A percentile compares a stretch with the other conserved stretches of the same genome.
phyloP scores from a whole-genome alignment of 2,797 vertebrate species.

The Muscicapa striata region DNA sequence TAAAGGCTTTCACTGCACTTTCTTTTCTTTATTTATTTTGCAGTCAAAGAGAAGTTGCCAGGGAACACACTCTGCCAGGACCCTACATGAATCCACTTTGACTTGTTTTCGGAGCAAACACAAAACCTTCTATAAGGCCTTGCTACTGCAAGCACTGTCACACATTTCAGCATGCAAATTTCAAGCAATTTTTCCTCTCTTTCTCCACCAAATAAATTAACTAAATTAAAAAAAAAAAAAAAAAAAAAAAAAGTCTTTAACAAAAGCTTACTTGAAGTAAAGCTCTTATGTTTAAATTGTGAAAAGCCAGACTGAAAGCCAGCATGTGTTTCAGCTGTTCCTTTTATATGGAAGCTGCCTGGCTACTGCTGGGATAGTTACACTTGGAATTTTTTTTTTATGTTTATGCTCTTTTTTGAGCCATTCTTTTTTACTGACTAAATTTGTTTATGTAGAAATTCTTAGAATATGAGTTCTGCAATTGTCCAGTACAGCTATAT shows the following conservation, averaged over 20 bases:
- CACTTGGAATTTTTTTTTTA: background rate
- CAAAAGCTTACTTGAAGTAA: background rate
- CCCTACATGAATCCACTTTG: background rate
- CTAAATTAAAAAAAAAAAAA: background rate
- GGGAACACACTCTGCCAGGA: constrained; percentile 20
- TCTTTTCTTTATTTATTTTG: constrained; percentile 15
- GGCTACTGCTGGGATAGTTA: background rate
- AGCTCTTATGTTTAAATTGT: background rate
- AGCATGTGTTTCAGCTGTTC: background rate
- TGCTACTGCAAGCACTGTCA: background rate
- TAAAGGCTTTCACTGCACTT: background rate
- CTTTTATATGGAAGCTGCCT: background rate
- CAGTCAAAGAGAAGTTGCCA: constrained; percentile 46
- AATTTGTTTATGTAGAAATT: background rate
- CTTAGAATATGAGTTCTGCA: background rate
- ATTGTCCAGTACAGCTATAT: background rate
- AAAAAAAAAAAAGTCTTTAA: background rate
- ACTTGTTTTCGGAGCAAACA: constrained; percentile 1
- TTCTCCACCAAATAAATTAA: background rate
- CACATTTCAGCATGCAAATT: background rate
- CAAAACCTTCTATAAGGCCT: background rate
- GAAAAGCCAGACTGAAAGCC: background rate
- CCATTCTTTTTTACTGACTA: background rate
- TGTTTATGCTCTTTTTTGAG: background rate
- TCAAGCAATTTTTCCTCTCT: background rate